phyloP scores from a whole-genome alignment of 2,797 vertebrate species.

The Triplophysa bombifrons region DNA sequence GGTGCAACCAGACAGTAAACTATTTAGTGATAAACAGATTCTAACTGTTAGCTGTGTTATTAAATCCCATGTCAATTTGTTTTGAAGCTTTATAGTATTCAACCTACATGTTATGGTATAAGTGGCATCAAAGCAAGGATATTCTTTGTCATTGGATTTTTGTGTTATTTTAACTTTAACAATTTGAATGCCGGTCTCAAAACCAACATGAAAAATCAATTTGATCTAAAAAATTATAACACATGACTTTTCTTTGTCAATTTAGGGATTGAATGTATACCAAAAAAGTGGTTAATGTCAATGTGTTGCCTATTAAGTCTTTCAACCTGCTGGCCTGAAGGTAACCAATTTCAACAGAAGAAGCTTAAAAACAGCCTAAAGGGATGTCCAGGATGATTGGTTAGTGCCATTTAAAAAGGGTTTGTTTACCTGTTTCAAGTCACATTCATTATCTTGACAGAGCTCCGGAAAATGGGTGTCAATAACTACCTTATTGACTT shows the following conservation, averaged over 20 bases:
- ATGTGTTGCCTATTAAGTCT: not conserved
- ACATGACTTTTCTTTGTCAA: not conserved
- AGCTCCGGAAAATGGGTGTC: not conserved
- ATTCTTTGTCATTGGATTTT: too few relatives aligned
- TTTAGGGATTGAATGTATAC: not conserved
- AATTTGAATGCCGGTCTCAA: too few relatives aligned
- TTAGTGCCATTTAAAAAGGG: conserved; percentile 42
- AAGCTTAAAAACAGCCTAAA: conserved; percentile 36
- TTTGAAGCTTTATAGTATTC: too few relatives aligned
- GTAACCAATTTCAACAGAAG: conserved; percentile 30
- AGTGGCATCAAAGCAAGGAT: too few relatives aligned
- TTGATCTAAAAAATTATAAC: too few relatives aligned
- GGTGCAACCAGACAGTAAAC: not conserved
- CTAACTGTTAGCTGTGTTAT: not conserved
- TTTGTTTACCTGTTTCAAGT: conserved; percentile 45
- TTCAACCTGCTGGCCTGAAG: not conserved
- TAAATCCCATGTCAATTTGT: too few relatives aligned
- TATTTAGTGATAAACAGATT: not conserved
- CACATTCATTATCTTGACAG: conserved; percentile 44
- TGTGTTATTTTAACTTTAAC: too few relatives aligned
- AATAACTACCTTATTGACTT: not conserved
- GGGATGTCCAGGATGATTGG: conserved; percentile 15
- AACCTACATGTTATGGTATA: too few relatives aligned
- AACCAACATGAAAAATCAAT: too few relatives aligned
- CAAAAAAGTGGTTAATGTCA: not conserved